Percentiles rank a stretch among this genome's conserved stretches.
phyloP scores from a whole-genome alignment of 2,888 invertebrate species.

The Melanostoma mellinum region DNA sequence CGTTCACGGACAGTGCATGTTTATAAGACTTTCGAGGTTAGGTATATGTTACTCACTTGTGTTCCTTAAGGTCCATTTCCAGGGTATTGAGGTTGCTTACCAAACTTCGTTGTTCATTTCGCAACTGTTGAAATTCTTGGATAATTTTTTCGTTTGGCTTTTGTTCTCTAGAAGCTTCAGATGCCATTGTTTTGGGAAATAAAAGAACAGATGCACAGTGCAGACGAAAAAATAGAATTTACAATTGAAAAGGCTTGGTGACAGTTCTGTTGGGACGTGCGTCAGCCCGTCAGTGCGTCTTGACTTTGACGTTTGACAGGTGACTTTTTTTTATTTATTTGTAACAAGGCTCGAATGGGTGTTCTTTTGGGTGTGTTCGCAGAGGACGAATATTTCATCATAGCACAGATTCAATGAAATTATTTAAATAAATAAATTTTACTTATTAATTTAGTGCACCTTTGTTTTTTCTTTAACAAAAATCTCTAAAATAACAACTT shows the following conservation, averaged over 20 bases:
- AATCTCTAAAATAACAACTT: no score
- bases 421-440: no score
- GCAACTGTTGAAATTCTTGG: constrained; percentile 92
- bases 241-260: constrained; percentile 55
- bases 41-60: constrained; percentile 88
- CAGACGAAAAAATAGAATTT: constrained; percentile 54
- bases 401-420: background rate
- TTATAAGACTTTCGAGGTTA: constrained; percentile 54
- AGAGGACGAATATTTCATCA: background rate
- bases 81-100: constrained; percentile 95
- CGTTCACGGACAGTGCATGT: background rate
- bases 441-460: no score
- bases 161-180: constrained; percentile 78
- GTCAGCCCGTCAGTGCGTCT: constrained; percentile 21
- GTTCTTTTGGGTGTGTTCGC: background rate
- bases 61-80: constrained; percentile 97
- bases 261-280: constrained; percentile 40
- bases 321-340: background rate
- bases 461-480: no score
- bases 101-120: constrained; percentile 93
- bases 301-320: background rate
- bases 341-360: constrained; percentile 27
- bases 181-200: constrained; percentile 77
- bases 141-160: constrained; percentile 89
- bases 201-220: constrained; percentile 71